phyloP scores from a whole-genome alignment of 2,797 vertebrate genomes.

The Leptodactylus fallax region DNA sequence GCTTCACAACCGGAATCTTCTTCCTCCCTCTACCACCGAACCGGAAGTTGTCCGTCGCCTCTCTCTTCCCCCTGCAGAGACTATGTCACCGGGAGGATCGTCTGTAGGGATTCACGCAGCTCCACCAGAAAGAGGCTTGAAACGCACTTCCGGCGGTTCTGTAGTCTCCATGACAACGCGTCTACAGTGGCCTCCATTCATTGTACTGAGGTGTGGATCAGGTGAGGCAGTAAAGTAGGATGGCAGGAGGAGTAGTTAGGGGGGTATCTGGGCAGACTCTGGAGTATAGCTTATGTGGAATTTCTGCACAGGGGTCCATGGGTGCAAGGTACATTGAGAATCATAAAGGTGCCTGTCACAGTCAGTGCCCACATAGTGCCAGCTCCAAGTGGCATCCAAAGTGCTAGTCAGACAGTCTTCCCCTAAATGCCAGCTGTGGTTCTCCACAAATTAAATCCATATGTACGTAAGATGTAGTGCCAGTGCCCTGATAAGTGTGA shows the following conservation, averaged over 20 bases:
- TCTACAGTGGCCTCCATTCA: not conserved
- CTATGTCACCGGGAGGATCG: conserved; percentile 17
- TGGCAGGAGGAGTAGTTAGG: no score
- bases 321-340: no score
- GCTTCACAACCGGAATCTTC: not conserved
- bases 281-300: not conserved
- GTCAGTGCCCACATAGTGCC: no score
- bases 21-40: not conserved
- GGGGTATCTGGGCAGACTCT: no score
- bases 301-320: no score
- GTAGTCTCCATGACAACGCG: conserved; percentile 33
- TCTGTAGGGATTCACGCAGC: not conserved
- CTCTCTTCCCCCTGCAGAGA: conserved; percentile 5
- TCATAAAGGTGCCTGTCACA: not conserved
- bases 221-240: not conserved
- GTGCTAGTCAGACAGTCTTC: no score
- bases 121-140: conserved; percentile 36
- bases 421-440: no score
- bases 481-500: no score
- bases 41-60: conserved; percentile 42
- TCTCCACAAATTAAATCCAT: no score
- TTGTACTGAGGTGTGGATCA: not conserved
- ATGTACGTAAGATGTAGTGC: no score
- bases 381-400: no score
- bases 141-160: conserved; percentile 11